Base-by-base conservation (phyloP, 2,113 vertebrate genomes). In the Hylia prasina region DNA sequence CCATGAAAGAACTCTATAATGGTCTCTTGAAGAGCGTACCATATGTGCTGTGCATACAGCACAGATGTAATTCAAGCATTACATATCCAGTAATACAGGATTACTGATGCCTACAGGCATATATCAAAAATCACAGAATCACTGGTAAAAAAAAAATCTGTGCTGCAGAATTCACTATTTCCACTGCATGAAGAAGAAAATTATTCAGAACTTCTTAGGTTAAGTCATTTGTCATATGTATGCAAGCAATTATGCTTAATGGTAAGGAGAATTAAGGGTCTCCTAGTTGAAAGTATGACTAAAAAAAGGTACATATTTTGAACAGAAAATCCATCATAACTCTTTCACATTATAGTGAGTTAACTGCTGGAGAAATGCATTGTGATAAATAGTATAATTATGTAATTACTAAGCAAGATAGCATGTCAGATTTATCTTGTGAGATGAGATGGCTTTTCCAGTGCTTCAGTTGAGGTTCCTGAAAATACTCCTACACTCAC, bases 1-100 rank as follows among this genome's bases (percentile, higher is more conserved):
- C 33, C 18, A 66, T 25, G 28, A 73, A 6, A 81, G 37, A 65
- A 24, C 4, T 22, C 21, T 22, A 6, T 2, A 69, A 66, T 8
- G 21, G 31, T 47, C 30, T 37, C 13, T n/a, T 6, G 11, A 64
- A 68, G 22, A 54, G 30, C 16, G 42, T 1, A 35, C 9, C 10
- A 1, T 10, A 54, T 12, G 15, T 31, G 21, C 33, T 53, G 7
- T 37, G 68, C 1, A 0, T 16, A 45, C 17, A 79, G 45, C 6
- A 53, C 27, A 84, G 53, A 58, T 63, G 37, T 7, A 71, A 80
- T 44, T 54, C 17, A 68, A 51, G 20, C 17, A 31, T 17, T 57
- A 57, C n/a, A n/a, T n/a, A n/a, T n/a, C n/a, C n/a, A n/a, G 15
- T 23, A 82, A 65, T 22, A 48, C 6, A 5, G 31, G 30, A 66